These are phyloP conservation scores for Kryptolebias ocellatus DNA, from an alignment of 2,797 vertebrate genomes.

Conservation along the genomic window DNA sequence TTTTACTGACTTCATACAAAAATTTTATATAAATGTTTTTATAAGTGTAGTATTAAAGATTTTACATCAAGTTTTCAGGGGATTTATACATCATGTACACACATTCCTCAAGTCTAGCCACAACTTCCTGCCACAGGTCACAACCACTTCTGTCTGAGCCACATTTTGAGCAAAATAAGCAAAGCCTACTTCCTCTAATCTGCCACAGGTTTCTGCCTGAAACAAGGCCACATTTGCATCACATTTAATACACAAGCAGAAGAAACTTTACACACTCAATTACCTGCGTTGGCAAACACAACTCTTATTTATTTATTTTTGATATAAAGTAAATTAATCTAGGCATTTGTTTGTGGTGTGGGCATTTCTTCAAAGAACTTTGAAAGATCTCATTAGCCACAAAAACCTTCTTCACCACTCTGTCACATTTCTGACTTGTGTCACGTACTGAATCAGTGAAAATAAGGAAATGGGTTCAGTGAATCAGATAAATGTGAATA, in stretches of 20 bases:
- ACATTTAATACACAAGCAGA: background rate
- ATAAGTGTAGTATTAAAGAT: too few relatives aligned
- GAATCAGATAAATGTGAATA: background rate
- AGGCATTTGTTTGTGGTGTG: background rate
- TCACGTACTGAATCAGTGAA: background rate
- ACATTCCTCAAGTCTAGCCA: conserved; percentile 22
- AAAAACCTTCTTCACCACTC: conserved; percentile 17
- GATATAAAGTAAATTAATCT: background rate
- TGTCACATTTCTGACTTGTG: conserved; percentile 1
- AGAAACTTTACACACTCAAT: background rate
- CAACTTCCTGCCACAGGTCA: conserved; percentile 36
- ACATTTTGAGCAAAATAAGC: conserved; percentile 33
- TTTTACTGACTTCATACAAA: background rate
- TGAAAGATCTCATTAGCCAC: conserved; percentile 9
- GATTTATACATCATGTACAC: background rate
- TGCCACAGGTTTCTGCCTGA: background rate
- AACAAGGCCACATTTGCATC: background rate
- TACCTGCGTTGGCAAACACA: background rate
- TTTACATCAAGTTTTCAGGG: background rate
- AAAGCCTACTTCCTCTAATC: conserved; percentile 36
- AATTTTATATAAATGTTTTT: too few relatives aligned
- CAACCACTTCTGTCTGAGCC: conserved; percentile 21
- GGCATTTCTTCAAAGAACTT: conserved; percentile 21
- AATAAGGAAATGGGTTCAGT: background rate
- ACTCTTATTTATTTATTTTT: background rate